Evolutionary conservation across 2,888 invertebrate species (phyloP).

Genomic region (Tetheella fluctuosa): DNA sequence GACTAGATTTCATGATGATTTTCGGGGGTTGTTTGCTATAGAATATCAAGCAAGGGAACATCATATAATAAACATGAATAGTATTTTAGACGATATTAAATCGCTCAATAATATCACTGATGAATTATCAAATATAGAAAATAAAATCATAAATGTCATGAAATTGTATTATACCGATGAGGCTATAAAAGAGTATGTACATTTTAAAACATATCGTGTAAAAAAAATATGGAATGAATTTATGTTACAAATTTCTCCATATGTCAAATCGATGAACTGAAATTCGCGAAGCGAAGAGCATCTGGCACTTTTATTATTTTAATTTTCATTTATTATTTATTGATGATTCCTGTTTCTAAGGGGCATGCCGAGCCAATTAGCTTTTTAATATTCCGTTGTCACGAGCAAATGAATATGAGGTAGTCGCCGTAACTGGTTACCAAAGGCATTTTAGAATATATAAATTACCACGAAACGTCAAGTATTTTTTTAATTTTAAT

Average conservation of each 20-base stretch:
- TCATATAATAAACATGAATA: conserved; percentile 38
- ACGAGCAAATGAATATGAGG: too few species aligned
- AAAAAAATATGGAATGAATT: conserved; percentile 30
- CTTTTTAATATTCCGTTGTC: too few species aligned
- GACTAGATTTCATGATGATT: conserved; percentile 25
- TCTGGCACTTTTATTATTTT: too few species aligned
- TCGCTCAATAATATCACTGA: conserved; percentile 32
- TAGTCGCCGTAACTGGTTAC: too few species aligned
- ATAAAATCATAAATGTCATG: conserved; percentile 31
- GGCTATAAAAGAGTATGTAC: conserved; percentile 50
- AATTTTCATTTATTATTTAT: too few species aligned
- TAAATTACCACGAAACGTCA: too few species aligned
- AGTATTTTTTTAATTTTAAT: too few species aligned
- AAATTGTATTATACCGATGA: conserved; percentile 39
- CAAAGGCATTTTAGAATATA: too few species aligned
- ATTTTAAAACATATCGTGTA: conserved; percentile 34
- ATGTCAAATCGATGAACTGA: conserved; percentile 18
- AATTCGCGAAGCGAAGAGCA: neutral
- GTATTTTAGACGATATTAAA: conserved; percentile 21
- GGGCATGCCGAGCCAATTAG: too few species aligned
- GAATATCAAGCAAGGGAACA: conserved; percentile 42
- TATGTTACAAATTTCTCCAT: conserved; percentile 24
- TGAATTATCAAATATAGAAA: conserved; percentile 33
- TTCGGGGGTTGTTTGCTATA: conserved; percentile 19
- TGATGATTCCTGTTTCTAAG: too few species aligned